Evolutionary conservation across 2,888 invertebrate species (phyloP).

Genomic region (Drosophila acutilabella): DNA sequence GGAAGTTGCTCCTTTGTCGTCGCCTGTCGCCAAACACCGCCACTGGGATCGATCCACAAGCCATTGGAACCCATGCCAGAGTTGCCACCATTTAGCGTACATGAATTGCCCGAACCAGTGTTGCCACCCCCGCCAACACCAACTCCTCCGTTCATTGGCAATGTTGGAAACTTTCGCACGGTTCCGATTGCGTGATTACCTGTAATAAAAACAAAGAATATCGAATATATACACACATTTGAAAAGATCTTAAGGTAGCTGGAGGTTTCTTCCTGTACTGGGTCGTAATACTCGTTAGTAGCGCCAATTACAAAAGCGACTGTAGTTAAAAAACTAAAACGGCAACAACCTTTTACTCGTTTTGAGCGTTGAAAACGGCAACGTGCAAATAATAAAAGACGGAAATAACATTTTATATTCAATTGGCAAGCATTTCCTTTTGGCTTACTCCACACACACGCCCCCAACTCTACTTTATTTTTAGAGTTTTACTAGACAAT

Average conservation of each 20-base stretch:
- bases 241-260: conserved; percentile 6
- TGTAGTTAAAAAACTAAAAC: conserved; percentile 52
- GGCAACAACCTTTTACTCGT: conserved; percentile 2
- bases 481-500: conserved; percentile 67
- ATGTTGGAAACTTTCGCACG: conserved; percentile 85
- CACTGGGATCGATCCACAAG: conserved; percentile 85
- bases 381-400: conserved; percentile 79
- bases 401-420: conserved; percentile 80
- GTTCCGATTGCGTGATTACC: conserved; percentile 86
- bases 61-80: conserved; percentile 66
- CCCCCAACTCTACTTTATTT: conserved; percentile 30
- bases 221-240: conserved; percentile 63
- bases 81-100: conserved; percentile 32
- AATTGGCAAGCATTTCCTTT: conserved; percentile 61
- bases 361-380: conserved; percentile 35
- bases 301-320: conserved; percentile 51
- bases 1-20: conserved; percentile 85
- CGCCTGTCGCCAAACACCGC: conserved; percentile 85
- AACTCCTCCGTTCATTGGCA: conserved; percentile 82
- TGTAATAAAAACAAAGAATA: conserved; percentile 76
- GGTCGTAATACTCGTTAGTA: conserved; percentile 56
- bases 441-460: neutral
- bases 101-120: conserved; percentile 25
- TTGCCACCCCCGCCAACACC: conserved; percentile 49
- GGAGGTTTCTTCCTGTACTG: neutral